These are phyloP conservation scores for Nautilus pompilius DNA, from an alignment of 1,140 invertebrate species.

Conservation along the genomic window DNA sequence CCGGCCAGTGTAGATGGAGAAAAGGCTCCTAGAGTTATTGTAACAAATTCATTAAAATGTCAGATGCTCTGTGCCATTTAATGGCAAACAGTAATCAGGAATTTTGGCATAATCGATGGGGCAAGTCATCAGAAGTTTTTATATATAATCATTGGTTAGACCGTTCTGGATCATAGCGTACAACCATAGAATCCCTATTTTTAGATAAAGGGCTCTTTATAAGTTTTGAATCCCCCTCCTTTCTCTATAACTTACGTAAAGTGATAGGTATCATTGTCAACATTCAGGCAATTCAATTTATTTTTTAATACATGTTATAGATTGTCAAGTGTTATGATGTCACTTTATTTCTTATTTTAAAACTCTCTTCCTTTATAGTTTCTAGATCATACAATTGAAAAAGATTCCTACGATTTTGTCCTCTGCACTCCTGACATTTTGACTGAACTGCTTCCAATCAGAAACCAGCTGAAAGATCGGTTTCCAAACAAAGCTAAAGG, in stretches of 20 bases:
- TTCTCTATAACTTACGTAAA: background rate
- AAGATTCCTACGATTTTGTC: slow-evolving; percentile 24
- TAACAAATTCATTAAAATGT: no score
- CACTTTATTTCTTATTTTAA: background rate
- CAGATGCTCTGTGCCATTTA: no score
- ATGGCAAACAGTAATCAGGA: no score
- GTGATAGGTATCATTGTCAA: background rate
- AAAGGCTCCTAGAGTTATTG: no score
- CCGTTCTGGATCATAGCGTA: no score
- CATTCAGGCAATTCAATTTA: background rate
- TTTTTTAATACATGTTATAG: background rate
- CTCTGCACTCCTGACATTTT: slow-evolving; percentile 23
- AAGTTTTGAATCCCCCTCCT: background rate
- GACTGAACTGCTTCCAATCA: slow-evolving; percentile 17
- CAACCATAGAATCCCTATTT: no score
- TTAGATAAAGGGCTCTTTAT: no score
- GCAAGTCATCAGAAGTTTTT: no score
- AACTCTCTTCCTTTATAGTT: slow-evolving; percentile 18
- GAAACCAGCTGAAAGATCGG: slow-evolving; percentile 25
- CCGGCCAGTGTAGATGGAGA: no score
- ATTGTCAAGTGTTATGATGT: background rate
- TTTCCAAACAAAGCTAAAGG: slow-evolving; percentile 31
- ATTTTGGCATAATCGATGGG: no score
- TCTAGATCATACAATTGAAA: slow-evolving; percentile 13
- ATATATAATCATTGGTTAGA: no score